phyloP scores from a whole-genome alignment of 2,888 invertebrate genomes.

The Suillia variegata region DNA sequence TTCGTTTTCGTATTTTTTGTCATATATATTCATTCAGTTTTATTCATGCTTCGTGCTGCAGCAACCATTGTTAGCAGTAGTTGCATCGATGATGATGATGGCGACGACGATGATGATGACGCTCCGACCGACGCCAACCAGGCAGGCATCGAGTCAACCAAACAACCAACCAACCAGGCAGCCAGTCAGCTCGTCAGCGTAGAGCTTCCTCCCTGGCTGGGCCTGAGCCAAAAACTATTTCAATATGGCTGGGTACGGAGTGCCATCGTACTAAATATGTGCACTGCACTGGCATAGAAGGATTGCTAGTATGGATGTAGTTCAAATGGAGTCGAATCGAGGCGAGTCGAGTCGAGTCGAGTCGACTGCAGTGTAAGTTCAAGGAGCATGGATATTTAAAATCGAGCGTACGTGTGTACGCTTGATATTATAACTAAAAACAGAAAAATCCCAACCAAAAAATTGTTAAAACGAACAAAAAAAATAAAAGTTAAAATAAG shows the following conservation, averaged over 20 bases:
- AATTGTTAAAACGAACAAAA: too few species aligned
- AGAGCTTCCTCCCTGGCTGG: too few species aligned
- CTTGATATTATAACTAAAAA: neutral
- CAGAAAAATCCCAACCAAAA: too few species aligned
- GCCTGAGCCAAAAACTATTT: constrained; percentile 26
- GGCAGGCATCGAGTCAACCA: constrained; percentile 19
- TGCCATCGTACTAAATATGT: neutral
- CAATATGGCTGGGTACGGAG: neutral
- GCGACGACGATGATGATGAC: neutral
- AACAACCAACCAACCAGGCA: too few species aligned
- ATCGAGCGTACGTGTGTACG: neutral
- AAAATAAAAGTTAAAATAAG: too few species aligned
- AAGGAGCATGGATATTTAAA: neutral
- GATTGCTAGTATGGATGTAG: too few species aligned
- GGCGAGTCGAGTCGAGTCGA: too few species aligned
- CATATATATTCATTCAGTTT: constrained; percentile 3
- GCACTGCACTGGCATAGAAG: too few species aligned
- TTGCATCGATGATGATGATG: constrained; percentile 11
- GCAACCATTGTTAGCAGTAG: neutral
- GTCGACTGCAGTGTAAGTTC: neutral
- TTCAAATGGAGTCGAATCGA: too few species aligned
- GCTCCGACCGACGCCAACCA: neutral
- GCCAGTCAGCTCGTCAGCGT: too few species aligned
- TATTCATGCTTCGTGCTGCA: constrained; percentile 1
- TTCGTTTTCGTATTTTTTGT: too few species aligned